Base-by-base conservation (phyloP, 2,888 invertebrate species). In the Ramazzottius varieornatus region DNA sequence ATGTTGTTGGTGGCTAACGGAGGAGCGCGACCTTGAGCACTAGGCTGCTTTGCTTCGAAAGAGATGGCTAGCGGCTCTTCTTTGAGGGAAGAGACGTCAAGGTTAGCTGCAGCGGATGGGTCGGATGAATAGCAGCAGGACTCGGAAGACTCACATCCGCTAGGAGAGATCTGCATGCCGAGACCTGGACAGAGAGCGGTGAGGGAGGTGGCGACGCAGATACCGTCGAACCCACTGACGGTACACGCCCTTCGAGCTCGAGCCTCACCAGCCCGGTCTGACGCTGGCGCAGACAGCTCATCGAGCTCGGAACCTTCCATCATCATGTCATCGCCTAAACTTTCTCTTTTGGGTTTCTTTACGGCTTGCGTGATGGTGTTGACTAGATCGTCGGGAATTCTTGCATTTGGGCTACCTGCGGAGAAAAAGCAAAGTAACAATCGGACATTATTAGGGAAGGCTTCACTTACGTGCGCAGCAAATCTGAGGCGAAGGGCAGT, bases 61-160 rank as follows among this genome's bases (percentile, higher is more conserved):
- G 54, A 54, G 24, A 54, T 54, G 29, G n/a, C 29, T 8, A 54
- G 54, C 20, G 54, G 54, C 24, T 54, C 54, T 8, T 54, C 54
- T 29, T 54, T 54, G 16, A 54, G 29, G 16, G 24, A 4, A 8
- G 54, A 54, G 20, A 24, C 4, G 29, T 54, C 54, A 8, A 54
- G 4, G 54, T 54, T 54, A 24, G 16, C 24, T n/a, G n/a, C n/a
- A 24, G 54, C 54, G 4, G 54, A 54, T 29, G 54, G 13, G 54
- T 54, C 54, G 29, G 54, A 54, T n/a, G 54, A 54, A 54, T 24
- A 54, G 54, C 54, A 54, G 29, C 54, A 54, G 54, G 54, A 54
- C 24, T 54, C 54, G 8, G 13, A n/a, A 8, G 54, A 4, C 24
- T 54, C 54, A 29, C 54, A 54, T 8, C 54, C 54, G 16, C 4